Evolutionary conservation across 2,797 vertebrate species (phyloP), one percentile per base, ranked within the genome.

Genomic region (Stomatorhinus walkeri): DNA sequence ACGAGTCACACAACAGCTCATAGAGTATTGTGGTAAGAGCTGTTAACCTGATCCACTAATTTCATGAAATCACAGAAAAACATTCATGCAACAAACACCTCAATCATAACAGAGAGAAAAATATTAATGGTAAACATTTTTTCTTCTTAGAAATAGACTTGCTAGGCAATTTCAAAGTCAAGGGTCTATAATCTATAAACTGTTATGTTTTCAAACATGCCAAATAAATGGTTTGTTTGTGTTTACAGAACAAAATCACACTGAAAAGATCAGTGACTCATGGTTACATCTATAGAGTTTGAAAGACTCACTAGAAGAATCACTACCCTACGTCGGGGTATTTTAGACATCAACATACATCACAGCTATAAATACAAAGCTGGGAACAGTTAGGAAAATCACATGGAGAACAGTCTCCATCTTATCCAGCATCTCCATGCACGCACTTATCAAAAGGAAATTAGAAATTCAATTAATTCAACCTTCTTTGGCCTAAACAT

Each of bases 391-490:
- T 8, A 46, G 40, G 43, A 83, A 83, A 48, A 46, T 14, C 79
- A 83, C 19, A 9, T 43, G 32, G 76, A 46, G 36, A 40, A 36
- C 36, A 46, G 36, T 46, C 76, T 81, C 16, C 22, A 8, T 12
- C 46, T 9, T 61, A 84, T 28, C 89, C 91, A 22, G n/a, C 84
- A 22, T 64, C 72, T n/a, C 61, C 4, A 49, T 92, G 87, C 91
- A 92, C 88, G 6, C 92, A 94, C 92, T 52, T 90, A 87, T 94
- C 89, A 89, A 87, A 89, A 51, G 19, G 85, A 22, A 93, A 56
- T 36, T 72, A 88, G 85, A 92, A 89, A 95, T 93, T 84, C 88
- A 32, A 32, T 32, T 32, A 32, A 32, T 32, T 43, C 40, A 46
- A 46, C 76, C 19, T 46, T 46, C 40, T 22, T 81, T n/a, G 40